A percentile compares a stretch with the other conserved stretches of the same genome.
phyloP scores from a whole-genome alignment of 2,797 vertebrate genomes.

The Mus caroli region DNA sequence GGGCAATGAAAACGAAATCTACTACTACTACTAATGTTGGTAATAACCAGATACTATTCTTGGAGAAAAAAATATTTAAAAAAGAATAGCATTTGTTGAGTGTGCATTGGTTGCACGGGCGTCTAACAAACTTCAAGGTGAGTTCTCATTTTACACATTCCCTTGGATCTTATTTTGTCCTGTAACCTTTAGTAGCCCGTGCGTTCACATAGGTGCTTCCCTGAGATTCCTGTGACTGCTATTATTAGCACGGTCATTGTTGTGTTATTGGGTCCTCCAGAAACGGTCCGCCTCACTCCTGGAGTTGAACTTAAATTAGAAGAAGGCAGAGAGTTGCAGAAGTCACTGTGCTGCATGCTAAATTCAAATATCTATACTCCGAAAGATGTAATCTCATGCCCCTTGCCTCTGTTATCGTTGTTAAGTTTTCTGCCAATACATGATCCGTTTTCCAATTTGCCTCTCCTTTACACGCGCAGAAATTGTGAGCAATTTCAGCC shows the following conservation, averaged over 20 bases:
- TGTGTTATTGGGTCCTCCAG: constrained; percentile 6
- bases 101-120: not conserved
- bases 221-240: constrained; percentile 2
- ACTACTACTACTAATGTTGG: not conserved
- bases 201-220: constrained; percentile 39
- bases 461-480: constrained; percentile 13
- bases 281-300: not conserved
- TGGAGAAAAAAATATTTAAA: not conserved
- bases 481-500: constrained; percentile 8
- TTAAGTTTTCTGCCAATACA: constrained; percentile 23
- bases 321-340: not conserved
- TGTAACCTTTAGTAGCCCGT: constrained; percentile 11
- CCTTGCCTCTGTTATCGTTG: constrained; percentile 22
- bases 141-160: constrained; percentile 28
- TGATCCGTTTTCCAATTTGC: constrained; percentile 58
- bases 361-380: constrained; percentile 6
- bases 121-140: constrained; percentile 8
- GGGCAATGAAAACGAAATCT: not conserved
- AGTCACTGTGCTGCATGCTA: not conserved
- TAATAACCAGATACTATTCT: constrained; percentile 24
- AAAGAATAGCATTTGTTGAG: not conserved
- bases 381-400: constrained; percentile 45
- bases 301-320: not conserved
- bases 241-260: not conserved
- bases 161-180: not conserved